Evolutionary conservation across 2,797 vertebrate genomes (phyloP), one percentile per base, ranked within the genome.

Genomic region (Buphagus erythrorhynchus): DNA sequence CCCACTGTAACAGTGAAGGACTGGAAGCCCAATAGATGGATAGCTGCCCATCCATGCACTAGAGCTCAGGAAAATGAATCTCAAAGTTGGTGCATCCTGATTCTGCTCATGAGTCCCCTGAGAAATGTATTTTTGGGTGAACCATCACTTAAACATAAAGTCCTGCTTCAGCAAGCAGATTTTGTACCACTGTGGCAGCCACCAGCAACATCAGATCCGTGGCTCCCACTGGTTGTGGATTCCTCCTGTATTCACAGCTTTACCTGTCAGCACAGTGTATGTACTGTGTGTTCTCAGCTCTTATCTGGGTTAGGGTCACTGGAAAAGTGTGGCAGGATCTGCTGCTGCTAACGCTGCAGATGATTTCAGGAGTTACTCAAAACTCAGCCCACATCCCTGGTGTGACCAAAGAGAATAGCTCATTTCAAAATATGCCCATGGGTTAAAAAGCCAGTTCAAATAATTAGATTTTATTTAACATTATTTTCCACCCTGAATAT

Each of bases 401-500:
- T 19, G 43, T 4, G 11, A 31, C 55, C 63, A 91, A 85, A 93
- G 43, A 80, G 31, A 90, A 91, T 13, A 75, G 45, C 58, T 95
- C 42, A 38, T 88, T 84, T 94, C 68, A 95, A 95, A 95, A 88
- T 36, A 45, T 10, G 51, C 18, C 22, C 51, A 81, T 51, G 66
- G 69, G 59, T 93, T 90, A 92, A 93, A 92, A 92, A 58, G 35
- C 4, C 35, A 68, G 11, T 58, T 84, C 87, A 35, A 90, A 83
- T 59, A 69, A 93, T 75, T 94, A 86, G 43, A 54, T 92, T 75
- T 73, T 90, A 49, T 85, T 78, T 69, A 67, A 90, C 45, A 80
- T 68, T 82, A 86, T 92, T 96, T 97, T 95, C 71, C 49, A 95
- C 89, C 79, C 82, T 95, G 40, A 90, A 87, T 91, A 93, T 76